Percentiles rank a stretch among this genome's conserved stretches.
These are phyloP conservation scores for Phymanthus crucifer DNA, from an alignment of 92 coral and sea anemone genomes.

Conservation along the genomic window DNA sequence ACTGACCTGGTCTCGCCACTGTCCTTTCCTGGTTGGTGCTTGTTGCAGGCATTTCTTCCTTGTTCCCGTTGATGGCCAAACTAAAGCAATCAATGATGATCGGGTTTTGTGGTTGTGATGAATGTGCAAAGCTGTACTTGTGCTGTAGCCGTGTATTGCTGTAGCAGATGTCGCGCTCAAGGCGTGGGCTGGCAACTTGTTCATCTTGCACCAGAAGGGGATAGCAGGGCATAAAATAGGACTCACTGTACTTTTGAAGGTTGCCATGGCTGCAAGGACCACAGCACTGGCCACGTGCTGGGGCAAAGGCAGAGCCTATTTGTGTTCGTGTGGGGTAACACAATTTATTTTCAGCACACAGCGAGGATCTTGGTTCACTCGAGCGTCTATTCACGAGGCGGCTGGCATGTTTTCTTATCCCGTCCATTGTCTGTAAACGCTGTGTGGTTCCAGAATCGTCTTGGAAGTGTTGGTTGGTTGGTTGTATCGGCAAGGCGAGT, in stretches of 20 bases:
- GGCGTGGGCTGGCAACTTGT: not conserved
- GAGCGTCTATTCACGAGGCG: not conserved
- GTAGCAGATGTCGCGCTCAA: not conserved
- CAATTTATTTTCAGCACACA: not conserved
- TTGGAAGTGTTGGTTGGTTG: not conserved
- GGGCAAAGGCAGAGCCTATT: not conserved
- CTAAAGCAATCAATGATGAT: conserved; percentile 5
- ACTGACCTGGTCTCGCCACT: not conserved
- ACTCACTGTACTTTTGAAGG: conserved; percentile 1
- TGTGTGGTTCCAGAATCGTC: not conserved
- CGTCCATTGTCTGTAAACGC: not conserved
- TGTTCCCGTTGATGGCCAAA: not conserved
- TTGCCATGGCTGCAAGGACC: not conserved
- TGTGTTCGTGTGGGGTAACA: not conserved
- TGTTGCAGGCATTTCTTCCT: not conserved
- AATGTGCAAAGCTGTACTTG: not conserved
- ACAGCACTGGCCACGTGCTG: not conserved
- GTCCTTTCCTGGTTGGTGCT: not conserved
- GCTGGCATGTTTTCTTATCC: not conserved
- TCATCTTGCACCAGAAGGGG: not conserved
- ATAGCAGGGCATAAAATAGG: not conserved
- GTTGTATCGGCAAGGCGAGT: not conserved
- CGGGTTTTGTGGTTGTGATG: not conserved
- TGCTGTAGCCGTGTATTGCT: not conserved
- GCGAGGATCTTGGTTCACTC: not conserved